Conservation (phyloP, 2,888 invertebrate genomes). For the Digitonthophagus gazella region DNA sequence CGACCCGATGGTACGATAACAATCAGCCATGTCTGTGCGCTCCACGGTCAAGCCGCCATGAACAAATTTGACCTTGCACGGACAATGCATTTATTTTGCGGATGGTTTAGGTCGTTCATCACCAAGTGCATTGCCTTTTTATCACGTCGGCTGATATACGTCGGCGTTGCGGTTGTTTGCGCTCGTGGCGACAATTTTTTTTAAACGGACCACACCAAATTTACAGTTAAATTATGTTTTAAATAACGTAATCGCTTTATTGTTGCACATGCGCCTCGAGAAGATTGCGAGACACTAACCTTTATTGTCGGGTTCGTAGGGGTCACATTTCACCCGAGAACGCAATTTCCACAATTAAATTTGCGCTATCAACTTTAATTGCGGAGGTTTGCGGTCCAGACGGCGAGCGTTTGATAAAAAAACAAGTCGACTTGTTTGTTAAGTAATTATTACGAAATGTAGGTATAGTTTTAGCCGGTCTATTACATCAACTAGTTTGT, state of each 20-base stretch:
- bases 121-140: slow-evolving; percentile 34
- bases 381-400: neutral
- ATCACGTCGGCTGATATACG: slow-evolving; percentile 26
- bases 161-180: slow-evolving; percentile 30
- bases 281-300: too few relatives aligned
- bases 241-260: too few relatives aligned
- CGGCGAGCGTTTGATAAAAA: neutral
- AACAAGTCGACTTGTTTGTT: neutral
- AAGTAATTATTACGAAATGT: neutral
- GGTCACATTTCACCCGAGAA: too few relatives aligned
- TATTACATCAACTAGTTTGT: neutral
- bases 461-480: neutral
- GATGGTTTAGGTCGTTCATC: slow-evolving; percentile 34
- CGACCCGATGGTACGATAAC: slow-evolving; percentile 5
- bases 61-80: slow-evolving; percentile 29
- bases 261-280: too few relatives aligned
- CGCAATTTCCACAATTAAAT: neutral
- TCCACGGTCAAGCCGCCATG: slow-evolving; percentile 7
- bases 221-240: too few relatives aligned
- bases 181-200: neutral
- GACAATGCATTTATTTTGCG: slow-evolving; percentile 29
- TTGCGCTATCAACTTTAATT: neutral
- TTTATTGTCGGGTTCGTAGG: too few relatives aligned
- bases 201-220: neutral
- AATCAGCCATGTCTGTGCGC: slow-evolving; percentile 5